A percentile compares a stretch with the other conserved stretches of the same genome.
These are phyloP conservation scores for Pungitius pungitius DNA, from an alignment of 2,113 vertebrate genomes.

Conservation along the genomic window DNA sequence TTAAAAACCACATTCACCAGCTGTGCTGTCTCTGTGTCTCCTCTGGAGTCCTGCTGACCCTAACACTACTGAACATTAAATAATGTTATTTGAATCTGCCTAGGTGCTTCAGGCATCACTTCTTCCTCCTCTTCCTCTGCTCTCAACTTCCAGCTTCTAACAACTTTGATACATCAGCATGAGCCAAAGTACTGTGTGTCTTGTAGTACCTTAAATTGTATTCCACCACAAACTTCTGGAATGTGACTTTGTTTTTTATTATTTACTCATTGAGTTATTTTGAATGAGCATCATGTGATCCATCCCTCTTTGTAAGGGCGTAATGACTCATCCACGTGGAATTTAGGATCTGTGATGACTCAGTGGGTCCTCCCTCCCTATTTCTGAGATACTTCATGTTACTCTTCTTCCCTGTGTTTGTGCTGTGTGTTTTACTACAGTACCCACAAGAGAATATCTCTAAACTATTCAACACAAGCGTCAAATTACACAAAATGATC, in stretches of 20 bases:
- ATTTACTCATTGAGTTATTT: background rate
- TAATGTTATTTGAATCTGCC: background rate
- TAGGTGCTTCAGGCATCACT: background rate
- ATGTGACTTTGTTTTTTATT: background rate
- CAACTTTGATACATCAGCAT: slow-evolving; percentile 16
- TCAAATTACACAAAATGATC: too few species aligned
- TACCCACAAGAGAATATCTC: too few species aligned
- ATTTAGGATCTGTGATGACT: slow-evolving; percentile 26
- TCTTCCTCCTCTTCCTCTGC: background rate
- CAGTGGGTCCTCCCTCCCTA: background rate
- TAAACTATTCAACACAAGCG: too few species aligned
- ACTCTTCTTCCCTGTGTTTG: background rate
- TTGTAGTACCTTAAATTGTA: background rate
- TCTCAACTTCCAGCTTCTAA: slow-evolving; percentile 9
- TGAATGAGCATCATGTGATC: background rate
- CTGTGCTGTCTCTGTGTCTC: too few species aligned
- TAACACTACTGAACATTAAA: background rate
- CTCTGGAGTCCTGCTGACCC: too few species aligned
- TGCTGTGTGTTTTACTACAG: too few species aligned
- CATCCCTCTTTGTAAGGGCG: background rate
- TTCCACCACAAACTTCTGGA: background rate
- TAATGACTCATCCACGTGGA: slow-evolving; percentile 23
- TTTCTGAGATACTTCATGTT: background rate
- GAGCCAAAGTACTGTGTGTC: background rate
- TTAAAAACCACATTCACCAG: too few species aligned